These are phyloP conservation scores for Chascanopsetta lugubris DNA, from an alignment of 2,113 vertebrate species.

Conservation along the genomic window DNA sequence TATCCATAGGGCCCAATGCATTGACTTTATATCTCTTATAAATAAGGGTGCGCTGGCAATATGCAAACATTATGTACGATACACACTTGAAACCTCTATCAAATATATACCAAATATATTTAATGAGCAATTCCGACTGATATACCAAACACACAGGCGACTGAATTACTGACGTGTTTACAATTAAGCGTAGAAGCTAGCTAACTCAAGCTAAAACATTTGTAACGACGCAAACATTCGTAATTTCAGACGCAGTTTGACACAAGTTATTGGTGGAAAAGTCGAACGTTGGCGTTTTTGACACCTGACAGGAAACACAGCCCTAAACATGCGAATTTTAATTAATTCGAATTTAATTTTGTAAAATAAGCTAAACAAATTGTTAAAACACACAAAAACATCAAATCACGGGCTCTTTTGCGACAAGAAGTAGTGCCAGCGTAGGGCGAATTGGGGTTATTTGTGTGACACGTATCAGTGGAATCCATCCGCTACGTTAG, in stretches of 20 bases:
- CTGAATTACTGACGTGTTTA: background rate
- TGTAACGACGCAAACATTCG: background rate
- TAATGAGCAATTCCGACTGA: too few relatives aligned
- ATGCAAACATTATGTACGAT: too few relatives aligned
- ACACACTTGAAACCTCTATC: too few relatives aligned
- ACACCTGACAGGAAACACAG: background rate
- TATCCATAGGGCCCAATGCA: too few relatives aligned
- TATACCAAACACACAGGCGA: too few relatives aligned
- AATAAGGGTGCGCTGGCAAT: too few relatives aligned
- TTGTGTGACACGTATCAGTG: slow-evolving; percentile 24
- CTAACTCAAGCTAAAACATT: background rate
- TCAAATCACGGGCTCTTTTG: background rate
- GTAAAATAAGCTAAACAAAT: too few relatives aligned
- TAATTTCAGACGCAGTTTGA: background rate
- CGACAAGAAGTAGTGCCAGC: background rate
- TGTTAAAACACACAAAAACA: background rate
- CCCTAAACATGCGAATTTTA: too few relatives aligned
- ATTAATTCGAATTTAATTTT: too few relatives aligned
- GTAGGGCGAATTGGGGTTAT: background rate
- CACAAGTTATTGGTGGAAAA: background rate
- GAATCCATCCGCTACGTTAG: slow-evolving; percentile 42
- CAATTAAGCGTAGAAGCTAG: background rate
- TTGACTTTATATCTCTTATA: too few relatives aligned
- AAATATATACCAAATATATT: too few relatives aligned
- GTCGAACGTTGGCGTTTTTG: background rate